Conservation (phyloP, 2,797 vertebrate genomes). For the Sandelia bainsii region DNA sequence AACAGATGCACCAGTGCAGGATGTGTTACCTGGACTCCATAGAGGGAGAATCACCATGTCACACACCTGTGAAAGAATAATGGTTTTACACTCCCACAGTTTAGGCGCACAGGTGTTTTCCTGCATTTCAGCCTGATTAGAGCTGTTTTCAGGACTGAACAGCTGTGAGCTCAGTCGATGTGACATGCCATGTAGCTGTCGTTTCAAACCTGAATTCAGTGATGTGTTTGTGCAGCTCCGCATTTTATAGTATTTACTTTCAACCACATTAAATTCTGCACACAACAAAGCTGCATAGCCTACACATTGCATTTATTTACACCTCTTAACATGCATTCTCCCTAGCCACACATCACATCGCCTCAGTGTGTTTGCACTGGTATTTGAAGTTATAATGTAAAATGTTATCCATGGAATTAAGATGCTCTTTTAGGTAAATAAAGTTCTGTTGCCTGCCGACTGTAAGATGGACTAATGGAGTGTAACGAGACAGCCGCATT, state of each 20-base stretch:
- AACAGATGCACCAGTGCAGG: too few relatives aligned
- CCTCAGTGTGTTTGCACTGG: too few relatives aligned
- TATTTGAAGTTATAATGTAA: too few relatives aligned
- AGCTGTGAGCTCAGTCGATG: background rate
- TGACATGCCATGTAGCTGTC: background rate
- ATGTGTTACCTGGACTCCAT: background rate
- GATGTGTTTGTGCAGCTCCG: too few relatives aligned
- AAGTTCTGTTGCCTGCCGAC: background rate
- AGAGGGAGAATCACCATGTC: background rate
- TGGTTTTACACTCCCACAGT: background rate
- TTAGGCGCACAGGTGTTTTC: background rate
- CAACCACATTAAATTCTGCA: too few relatives aligned
- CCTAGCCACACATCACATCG: too few relatives aligned
- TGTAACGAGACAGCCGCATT: background rate
- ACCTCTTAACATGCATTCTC: too few relatives aligned
- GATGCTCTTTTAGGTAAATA: too few relatives aligned
- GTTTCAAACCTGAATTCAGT: background rate
- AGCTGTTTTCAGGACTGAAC: background rate
- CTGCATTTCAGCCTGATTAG: background rate
- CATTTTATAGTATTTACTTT: too few relatives aligned
- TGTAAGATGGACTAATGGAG: background rate
- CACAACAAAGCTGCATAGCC: too few relatives aligned
- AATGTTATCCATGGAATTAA: too few relatives aligned
- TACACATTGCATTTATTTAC: too few relatives aligned
- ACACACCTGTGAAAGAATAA: background rate